phyloP scores from a whole-genome alignment of 2,888 invertebrate species.

The Lithophane leautieri region DNA sequence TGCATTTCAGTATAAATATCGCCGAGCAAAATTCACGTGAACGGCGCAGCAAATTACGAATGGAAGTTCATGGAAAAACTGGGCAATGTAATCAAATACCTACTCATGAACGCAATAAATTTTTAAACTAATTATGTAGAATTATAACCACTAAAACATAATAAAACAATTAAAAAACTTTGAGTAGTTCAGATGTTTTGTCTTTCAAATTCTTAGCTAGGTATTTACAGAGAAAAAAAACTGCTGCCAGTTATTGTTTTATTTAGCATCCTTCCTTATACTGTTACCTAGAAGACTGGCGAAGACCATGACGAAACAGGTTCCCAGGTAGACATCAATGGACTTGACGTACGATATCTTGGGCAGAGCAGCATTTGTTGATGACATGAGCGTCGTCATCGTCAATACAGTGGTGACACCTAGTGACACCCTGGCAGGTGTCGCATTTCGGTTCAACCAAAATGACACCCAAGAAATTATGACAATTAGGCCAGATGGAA shows the following conservation, averaged over 20 bases:
- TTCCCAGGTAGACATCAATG: slow-evolving; percentile 99
- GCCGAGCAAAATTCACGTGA: slow-evolving; percentile 49
- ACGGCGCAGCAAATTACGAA: slow-evolving; percentile 30
- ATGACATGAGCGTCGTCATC: slow-evolving; percentile 99
- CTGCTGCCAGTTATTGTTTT: slow-evolving; percentile 6
- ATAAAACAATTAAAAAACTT: not conserved
- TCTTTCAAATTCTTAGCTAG: slow-evolving; percentile 7
- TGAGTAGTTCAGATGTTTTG: not conserved
- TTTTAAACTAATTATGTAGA: not conserved
- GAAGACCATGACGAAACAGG: slow-evolving; percentile 99
- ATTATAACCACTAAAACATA: not conserved
- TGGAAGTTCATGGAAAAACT: slow-evolving; percentile 6
- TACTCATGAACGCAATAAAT: slow-evolving; percentile 3
- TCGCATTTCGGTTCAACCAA: slow-evolving; percentile 98
- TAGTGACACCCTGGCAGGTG: slow-evolving; percentile 97
- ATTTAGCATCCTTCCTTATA: slow-evolving; percentile 43
- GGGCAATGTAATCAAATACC: slow-evolving; percentile 7
- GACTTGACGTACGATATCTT: slow-evolving; percentile 99
- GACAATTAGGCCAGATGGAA: slow-evolving; percentile 98
- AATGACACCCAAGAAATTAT: slow-evolving; percentile 99
- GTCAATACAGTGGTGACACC: slow-evolving; percentile 99
- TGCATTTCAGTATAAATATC: slow-evolving; percentile 23
- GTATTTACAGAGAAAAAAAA: slow-evolving; percentile 4
- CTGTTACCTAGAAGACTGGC: slow-evolving; percentile 97
- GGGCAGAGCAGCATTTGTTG: slow-evolving; percentile 98